These are phyloP conservation scores for Neogale vison DNA, from an alignment of 2,113 vertebrate species.

Conservation along the genomic window DNA sequence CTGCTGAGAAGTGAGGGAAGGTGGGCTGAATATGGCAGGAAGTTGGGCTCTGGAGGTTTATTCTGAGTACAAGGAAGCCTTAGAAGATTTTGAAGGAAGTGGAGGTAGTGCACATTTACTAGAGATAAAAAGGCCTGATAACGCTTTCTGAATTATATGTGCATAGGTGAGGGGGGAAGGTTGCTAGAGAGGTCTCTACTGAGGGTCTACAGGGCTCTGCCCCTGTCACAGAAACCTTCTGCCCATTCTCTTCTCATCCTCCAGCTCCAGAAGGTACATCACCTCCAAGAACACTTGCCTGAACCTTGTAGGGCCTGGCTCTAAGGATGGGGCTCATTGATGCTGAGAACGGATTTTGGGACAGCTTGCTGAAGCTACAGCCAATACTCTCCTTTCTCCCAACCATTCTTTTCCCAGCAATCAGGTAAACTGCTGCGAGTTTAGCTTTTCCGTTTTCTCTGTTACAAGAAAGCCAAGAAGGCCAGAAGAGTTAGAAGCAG, in stretches of 20 bases:
- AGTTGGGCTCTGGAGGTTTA: neutral
- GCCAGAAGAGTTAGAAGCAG: neutral
- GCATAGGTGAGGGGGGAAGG: fast-evolving
- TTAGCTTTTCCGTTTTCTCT: neutral
- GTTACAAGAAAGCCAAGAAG: neutral
- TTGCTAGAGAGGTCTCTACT: neutral
- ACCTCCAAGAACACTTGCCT: neutral
- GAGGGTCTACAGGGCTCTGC: neutral
- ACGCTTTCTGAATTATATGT: neutral
- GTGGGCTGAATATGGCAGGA: neutral
- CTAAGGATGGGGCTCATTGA: neutral
- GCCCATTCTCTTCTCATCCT: neutral
- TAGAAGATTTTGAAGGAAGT: neutral
- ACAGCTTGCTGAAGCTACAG: neutral
- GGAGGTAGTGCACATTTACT: neutral
- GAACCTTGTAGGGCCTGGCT: neutral
- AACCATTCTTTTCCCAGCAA: neutral
- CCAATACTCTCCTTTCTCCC: neutral
- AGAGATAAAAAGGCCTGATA: neutral
- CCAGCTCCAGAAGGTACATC: neutral
- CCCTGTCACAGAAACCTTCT: neutral
- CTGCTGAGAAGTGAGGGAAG: neutral
- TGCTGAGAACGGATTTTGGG: neutral
- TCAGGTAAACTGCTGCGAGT: neutral
- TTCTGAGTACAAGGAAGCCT: neutral